Percentiles rank a stretch among this genome's conserved stretches.
Evolutionary conservation across 2,797 vertebrate genomes (phyloP).

Genomic region (Hyperoplus immaculatus): DNA sequence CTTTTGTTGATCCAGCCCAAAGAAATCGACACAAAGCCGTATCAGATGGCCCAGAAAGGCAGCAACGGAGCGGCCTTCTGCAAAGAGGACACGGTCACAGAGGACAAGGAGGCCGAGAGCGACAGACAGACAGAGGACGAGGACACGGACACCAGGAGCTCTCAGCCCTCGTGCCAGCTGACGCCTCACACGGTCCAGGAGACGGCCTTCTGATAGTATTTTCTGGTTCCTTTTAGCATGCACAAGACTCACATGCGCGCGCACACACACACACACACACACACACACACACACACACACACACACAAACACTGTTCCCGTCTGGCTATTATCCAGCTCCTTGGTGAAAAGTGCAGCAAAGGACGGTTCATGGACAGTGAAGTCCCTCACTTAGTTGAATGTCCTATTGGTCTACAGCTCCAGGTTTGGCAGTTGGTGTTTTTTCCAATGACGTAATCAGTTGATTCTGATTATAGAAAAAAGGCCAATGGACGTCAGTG

Average conservation of each 20-base stretch:
- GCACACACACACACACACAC: too few relatives aligned
- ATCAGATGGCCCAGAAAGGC: constrained; percentile 77
- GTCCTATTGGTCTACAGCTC: background rate
- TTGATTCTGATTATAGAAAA: constrained; percentile 2
- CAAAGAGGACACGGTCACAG: constrained; percentile 69
- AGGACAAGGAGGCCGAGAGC: constrained; percentile 65
- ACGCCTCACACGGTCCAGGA: constrained; percentile 72
- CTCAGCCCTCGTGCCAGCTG: constrained; percentile 50
- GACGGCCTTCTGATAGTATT: constrained; percentile 80
- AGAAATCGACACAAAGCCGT: constrained; percentile 57
- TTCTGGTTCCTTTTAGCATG: background rate
- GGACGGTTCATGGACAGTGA: background rate
- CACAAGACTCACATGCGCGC: constrained; percentile 9
- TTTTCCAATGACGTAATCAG: background rate
- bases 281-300: too few relatives aligned
- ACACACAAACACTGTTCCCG: background rate
- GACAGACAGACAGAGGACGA: constrained; percentile 54
- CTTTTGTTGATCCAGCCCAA: constrained; percentile 61
- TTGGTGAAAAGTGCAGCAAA: background rate
- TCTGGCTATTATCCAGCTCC: background rate
- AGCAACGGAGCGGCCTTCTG: constrained; percentile 60
- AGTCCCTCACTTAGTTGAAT: background rate
- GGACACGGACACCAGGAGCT: constrained; percentile 29
- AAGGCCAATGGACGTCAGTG: background rate
- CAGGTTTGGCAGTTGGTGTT: background rate